These are phyloP conservation scores for Empidonax traillii DNA, from an alignment of 2,113 vertebrate genomes.

Conservation along the genomic window DNA sequence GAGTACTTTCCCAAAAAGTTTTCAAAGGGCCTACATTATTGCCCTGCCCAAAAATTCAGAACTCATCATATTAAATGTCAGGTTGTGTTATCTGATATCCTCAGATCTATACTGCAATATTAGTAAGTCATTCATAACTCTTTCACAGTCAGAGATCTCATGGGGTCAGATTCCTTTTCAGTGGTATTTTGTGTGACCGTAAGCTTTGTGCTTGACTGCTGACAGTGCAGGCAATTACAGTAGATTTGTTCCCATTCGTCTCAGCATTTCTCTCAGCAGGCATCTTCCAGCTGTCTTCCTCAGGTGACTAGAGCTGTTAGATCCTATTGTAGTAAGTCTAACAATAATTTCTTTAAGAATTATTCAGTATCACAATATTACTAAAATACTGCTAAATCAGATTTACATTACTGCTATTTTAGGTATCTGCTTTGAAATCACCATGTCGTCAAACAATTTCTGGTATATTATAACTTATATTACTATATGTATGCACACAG, in stretches of 20 bases:
- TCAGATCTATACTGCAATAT: background rate
- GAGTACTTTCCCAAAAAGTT: background rate
- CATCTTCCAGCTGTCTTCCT: background rate
- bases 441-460: background rate
- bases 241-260: background rate
- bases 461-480: background rate
- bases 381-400: background rate
- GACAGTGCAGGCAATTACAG: background rate
- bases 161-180: background rate
- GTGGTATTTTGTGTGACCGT: background rate
- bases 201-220: background rate
- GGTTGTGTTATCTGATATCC: background rate
- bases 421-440: background rate
- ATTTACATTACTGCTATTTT: background rate
- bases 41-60: background rate
- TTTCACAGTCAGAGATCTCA: background rate
- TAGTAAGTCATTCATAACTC: background rate
- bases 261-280: background rate
- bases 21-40: background rate
- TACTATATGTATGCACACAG: background rate
- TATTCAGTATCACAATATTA: background rate
- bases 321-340: background rate
- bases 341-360: background rate
- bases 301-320: background rate
- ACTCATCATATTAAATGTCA: background rate